Base-by-base conservation (phyloP, 2,113 vertebrate genomes). In the Psittacus erithacus region DNA sequence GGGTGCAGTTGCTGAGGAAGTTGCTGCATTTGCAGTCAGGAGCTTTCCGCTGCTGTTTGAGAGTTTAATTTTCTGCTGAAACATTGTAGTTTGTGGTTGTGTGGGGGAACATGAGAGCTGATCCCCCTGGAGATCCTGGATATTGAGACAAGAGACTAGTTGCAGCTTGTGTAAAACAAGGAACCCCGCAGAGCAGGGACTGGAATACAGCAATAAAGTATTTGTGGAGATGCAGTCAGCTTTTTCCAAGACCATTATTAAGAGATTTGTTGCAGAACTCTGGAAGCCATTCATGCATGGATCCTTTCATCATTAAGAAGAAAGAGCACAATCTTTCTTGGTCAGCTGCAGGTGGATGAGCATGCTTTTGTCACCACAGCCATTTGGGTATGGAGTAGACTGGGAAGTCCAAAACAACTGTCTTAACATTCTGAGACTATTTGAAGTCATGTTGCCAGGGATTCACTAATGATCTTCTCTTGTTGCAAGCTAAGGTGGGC, bases 81-180 rank as follows among this genome's bases (percentile, higher is more conserved):
- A 62, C 19, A 2, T 11, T 29, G 13, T 31, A 81, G 20, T 69
- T 44, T 0, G 0, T 73, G 29, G 20, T 28, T 93, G 25, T 62
- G 24, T 47, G 35, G 6, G 6, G 19, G 23, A 55, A 10, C 1
- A 3, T 18, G 79, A 62, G 57, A 47, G 44, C 35, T 2, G 6
- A 28, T 73, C 46, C 16, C 31, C 65, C 35, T 49, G 53, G 53
- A 74, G 44, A 65, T 69, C 13, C 23, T 41, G 19, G 3, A 1
- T 62, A 24, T 46, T 53, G 50, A 67, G 62, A 31, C n/a, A 64
- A 79, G 67, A 85, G 24, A 57, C 11, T n/a, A 3, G 17, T 27
- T 90, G 25, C 68, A 13, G 17, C 77, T 94, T 95, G 49, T 73
- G 19, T 62, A 41, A 65, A 71, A 77, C 6, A 14, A 79, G 23